Evolutionary conservation across 2,113 vertebrate species (phyloP).

Genomic region (Takifugu bimaculatus): DNA sequence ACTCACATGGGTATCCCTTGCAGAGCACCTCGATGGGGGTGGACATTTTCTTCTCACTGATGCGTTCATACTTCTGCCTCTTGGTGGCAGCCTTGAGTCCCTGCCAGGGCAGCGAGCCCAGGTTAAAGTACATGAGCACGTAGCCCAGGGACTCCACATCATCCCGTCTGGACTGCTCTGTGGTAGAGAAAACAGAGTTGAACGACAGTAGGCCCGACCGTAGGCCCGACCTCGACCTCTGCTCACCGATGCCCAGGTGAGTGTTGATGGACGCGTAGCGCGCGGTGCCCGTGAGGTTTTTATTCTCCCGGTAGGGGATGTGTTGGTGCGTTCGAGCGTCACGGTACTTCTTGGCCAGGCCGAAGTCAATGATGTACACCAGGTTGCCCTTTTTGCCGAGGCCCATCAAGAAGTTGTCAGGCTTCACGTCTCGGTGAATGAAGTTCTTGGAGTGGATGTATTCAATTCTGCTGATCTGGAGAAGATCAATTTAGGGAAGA

Average conservation of each 20-base stretch:
- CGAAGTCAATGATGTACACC: constrained; percentile 98
- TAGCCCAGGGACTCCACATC: constrained; percentile 97
- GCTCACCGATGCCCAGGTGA: constrained; percentile 92
- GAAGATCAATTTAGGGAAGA: background rate
- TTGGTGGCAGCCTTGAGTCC: constrained; percentile 97
- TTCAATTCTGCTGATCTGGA: constrained; percentile 93
- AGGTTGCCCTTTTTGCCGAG: constrained; percentile 97
- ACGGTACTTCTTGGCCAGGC: constrained; percentile 96
- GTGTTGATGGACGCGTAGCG: constrained; percentile 98
- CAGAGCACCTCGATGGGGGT: constrained; percentile 96
- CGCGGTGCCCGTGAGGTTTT: constrained; percentile 95
- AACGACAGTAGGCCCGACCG: no score
- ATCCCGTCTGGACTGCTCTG: constrained; percentile 96
- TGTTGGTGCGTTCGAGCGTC: constrained; percentile 97
- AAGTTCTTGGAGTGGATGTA: constrained; percentile 99
- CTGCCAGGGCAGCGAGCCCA: constrained; percentile 98
- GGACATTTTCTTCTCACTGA: constrained; percentile 99
- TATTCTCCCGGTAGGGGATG: constrained; percentile 97
- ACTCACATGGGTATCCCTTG: constrained; percentile 98
- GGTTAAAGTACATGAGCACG: constrained; percentile 98
- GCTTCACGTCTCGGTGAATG: constrained; percentile 96
- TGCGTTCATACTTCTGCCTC: constrained; percentile 96
- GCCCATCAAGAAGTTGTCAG: constrained; percentile 98
- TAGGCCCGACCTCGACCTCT: background rate
- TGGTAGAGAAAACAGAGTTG: background rate